Evolutionary conservation across 2,113 vertebrate species (phyloP), one percentile per base, ranked within the genome.

Genomic region (Syngnathoides biaculeatus): DNA sequence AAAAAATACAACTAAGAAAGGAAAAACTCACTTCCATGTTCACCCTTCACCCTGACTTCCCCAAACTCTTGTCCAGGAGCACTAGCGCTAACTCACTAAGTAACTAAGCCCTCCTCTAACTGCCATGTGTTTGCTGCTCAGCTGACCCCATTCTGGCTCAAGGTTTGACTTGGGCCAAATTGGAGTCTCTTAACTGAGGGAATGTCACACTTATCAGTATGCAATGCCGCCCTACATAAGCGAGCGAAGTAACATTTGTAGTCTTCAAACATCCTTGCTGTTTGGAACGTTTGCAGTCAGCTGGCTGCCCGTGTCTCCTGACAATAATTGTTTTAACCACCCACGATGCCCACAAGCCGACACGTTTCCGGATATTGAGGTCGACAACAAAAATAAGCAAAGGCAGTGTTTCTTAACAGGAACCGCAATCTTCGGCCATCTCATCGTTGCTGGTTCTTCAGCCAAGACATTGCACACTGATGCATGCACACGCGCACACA

Each of bases 401-500:
- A 59, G 8, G n/a, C 50, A 35, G 13, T 0, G 17, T 3, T 83
- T 73, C 39, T 55, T 19, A 53, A 75, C 69, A 68, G 64, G 57
- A 79, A 66, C 13, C 69, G 71, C 73, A 79, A 73, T 85, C 70
- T 79, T 75, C 70, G 62, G 72, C 69, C 73, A 43, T 85, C 65
- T 75, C 63, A 89, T 85, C 85, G 80, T 73, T 85, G 86, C 87
- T 88, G 84, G 71, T 90, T 89, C 88, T 91, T 91, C 90, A 91
- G 86, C 90, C 87, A 91, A 88, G 81, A 78, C 85, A 84, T 80
- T 86, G 76, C 79, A 79, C 74, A 77, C 65, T 86, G 89, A 90
- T 83, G 77, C 67, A 57, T 60, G 57, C 78, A 65, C 67, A 59
- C 68, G 63, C 63, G 62, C 71, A 69, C 72, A 69, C 67, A 82